phyloP scores from a whole-genome alignment of 1,140 invertebrate species.

The Leptopilina clavipes region DNA sequence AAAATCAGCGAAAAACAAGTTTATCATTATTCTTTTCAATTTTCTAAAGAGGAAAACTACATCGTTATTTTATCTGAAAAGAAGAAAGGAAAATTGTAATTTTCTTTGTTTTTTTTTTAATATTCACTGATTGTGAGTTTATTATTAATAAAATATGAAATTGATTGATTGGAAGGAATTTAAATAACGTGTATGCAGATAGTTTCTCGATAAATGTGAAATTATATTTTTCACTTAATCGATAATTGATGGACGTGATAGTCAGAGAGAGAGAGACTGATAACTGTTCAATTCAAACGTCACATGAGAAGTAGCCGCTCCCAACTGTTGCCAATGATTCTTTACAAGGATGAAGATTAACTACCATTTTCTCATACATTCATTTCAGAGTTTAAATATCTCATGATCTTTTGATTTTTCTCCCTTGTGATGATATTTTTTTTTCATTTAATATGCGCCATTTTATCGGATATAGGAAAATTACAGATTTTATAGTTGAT shows the following conservation, averaged over 20 bases:
- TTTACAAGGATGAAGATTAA: conserved; percentile 24
- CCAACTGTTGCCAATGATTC: conserved; percentile 18
- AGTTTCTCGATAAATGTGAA: neutral
- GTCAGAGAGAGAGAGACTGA: conserved; percentile 21
- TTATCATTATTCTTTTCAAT: no score
- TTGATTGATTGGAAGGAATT: neutral
- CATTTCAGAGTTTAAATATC: conserved; percentile 19
- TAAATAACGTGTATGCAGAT: neutral
- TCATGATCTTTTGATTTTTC: conserved; percentile 11
- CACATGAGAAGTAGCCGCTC: conserved; percentile 27
- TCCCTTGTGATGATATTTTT: neutral
- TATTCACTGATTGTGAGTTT: no score
- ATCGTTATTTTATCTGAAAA: no score
- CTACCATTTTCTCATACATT: conserved; percentile 24
- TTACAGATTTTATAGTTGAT: no score
- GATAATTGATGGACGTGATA: conserved; percentile 3
- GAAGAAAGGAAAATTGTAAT: no score
- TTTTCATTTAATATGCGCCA: no score
- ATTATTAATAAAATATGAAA: no score
- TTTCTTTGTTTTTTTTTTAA: no score
- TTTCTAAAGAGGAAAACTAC: no score
- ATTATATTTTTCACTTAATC: neutral
- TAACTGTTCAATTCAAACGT: conserved; percentile 29
- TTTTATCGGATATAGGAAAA: no score
- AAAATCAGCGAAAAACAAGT: no score